These are phyloP conservation scores for Microplitis deprimator DNA, from an alignment of 2,888 invertebrate species.

Conservation along the genomic window DNA sequence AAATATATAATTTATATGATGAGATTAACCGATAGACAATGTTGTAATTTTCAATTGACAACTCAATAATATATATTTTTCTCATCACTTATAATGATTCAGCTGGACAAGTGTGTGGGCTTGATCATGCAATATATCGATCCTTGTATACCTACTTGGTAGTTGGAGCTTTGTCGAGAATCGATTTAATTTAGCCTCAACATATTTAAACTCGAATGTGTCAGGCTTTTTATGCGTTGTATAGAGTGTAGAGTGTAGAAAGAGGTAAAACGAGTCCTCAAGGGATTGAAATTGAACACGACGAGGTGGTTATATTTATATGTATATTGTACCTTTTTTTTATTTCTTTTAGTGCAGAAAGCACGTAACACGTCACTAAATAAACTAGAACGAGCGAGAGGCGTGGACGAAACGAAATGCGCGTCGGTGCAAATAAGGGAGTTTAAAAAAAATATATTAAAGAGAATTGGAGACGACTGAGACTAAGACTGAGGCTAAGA, in stretches of 20 bases:
- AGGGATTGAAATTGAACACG: conserved; percentile 32
- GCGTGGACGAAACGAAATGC: conserved; percentile 53
- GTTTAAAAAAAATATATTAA: conserved; percentile 38
- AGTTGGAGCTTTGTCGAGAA: conserved; percentile 23
- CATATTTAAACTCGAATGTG: conserved; percentile 11
- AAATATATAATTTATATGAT: conserved; percentile 6
- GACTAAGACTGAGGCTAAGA: conserved; percentile 38
- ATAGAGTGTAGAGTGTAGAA: conserved; percentile 7
- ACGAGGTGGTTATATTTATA: conserved; percentile 17
- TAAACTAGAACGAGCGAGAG: conserved; percentile 56
- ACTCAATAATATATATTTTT: conserved; percentile 10
- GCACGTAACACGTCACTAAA: conserved; percentile 51
- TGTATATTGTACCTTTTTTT: neutral
- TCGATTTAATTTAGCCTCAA: conserved; percentile 24
- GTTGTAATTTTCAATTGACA: conserved; percentile 21
- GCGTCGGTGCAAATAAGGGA: conserved; percentile 41
- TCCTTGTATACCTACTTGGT: conserved; percentile 1
- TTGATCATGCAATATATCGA: conserved; percentile 25
- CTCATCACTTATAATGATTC: conserved; percentile 3
- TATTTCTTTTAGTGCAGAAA: conserved; percentile 2
- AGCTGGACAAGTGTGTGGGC: neutral
- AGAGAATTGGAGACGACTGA: conserved; percentile 50
- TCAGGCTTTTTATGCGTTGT: neutral
- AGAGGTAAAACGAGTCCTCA: conserved; percentile 23
- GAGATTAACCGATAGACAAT: conserved; percentile 5